These are phyloP conservation scores for Synanthedon andrenaeformis DNA, from an alignment of 2,888 invertebrate species.

Conservation along the genomic window DNA sequence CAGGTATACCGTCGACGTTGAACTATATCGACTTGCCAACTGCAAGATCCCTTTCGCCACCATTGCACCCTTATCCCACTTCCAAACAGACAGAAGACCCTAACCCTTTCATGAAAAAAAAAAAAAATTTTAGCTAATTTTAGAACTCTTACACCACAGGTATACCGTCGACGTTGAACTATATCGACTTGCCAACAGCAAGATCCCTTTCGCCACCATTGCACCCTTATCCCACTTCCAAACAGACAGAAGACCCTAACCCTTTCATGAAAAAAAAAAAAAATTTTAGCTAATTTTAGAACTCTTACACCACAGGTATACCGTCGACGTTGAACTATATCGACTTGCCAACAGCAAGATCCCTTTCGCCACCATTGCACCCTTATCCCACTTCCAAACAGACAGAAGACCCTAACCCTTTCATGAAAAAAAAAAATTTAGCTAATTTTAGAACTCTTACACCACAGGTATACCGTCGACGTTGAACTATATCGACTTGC, in stretches of 20 bases:
- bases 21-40: conserved; percentile 63
- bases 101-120: no score
- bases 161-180: conserved; percentile 74
- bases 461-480: conserved; percentile 71
- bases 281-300: no score
- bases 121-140: no score
- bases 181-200: conserved; percentile 41
- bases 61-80: conserved; percentile 44
- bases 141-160: conserved; percentile 30
- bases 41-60: conserved; percentile 29
- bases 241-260: conserved; percentile 6
- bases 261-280: no score
- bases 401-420: no score
- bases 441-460: no score
- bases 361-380: conserved; percentile 35
- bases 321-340: conserved; percentile 73
- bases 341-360: conserved; percentile 29
- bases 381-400: conserved; percentile 42
- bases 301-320: conserved; percentile 48
- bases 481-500: conserved; percentile 66
- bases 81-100: conserved; percentile 12
- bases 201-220: conserved; percentile 37
- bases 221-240: conserved; percentile 42
- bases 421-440: no score
- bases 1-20: conserved; percentile 73